A percentile compares a stretch with the other conserved stretches of the same genome.
These are phyloP conservation scores for Cecidostiba fungosa DNA, from an alignment of 2,888 invertebrate species.

Conservation along the genomic window DNA sequence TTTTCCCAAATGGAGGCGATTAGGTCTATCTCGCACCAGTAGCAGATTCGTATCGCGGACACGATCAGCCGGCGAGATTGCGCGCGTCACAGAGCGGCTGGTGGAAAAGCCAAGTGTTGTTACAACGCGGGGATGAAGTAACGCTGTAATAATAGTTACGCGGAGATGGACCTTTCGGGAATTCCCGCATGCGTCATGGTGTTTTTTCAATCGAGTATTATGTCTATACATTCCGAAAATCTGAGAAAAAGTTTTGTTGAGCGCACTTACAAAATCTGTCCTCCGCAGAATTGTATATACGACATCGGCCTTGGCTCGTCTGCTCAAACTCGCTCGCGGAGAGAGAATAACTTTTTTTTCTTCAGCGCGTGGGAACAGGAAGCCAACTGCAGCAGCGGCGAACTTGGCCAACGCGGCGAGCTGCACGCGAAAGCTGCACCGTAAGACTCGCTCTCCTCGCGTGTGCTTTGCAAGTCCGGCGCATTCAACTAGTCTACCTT, in stretches of 20 bases:
- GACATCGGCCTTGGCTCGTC: constrained; percentile 27
- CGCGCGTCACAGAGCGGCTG: not conserved
- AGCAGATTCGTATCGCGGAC: constrained; percentile 20
- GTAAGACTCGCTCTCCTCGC: constrained; percentile 39
- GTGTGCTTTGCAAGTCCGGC: constrained; percentile 60
- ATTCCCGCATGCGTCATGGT: not conserved
- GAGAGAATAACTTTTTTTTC: not conserved
- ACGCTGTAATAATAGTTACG: constrained; percentile 6
- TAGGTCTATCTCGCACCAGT: not conserved
- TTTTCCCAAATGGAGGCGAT: not conserved
- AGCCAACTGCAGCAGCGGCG: constrained; percentile 61
- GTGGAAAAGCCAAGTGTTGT: not conserved
- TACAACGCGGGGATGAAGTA: not conserved
- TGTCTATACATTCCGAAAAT: not conserved
- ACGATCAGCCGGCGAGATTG: not conserved
- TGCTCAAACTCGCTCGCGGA: not conserved
- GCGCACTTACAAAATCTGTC: too few species aligned
- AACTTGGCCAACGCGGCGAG: constrained; percentile 47
- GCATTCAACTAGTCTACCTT: constrained; percentile 25
- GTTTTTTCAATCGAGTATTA: too few species aligned
- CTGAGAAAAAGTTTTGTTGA: too few species aligned
- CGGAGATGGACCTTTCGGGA: not conserved
- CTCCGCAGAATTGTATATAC: not conserved
- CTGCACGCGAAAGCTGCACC: constrained; percentile 59
- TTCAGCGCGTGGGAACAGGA: constrained; percentile 64